Evolutionary conservation across 35 echinoderm and acorn worm genomes (phyloP).

Genomic region (Ophiothrix spiculata): DNA sequence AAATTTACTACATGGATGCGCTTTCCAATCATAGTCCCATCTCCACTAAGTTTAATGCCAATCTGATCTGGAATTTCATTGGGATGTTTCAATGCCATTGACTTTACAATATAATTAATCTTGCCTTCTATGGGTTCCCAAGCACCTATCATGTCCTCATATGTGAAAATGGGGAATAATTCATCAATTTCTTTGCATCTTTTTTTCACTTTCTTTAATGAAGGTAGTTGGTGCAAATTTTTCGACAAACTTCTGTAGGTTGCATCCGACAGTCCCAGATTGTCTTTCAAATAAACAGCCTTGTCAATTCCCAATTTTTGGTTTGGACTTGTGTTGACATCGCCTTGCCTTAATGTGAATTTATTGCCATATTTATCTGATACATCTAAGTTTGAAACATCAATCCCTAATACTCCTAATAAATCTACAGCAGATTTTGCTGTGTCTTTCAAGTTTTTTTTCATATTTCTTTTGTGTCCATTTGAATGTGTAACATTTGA

Average conservation of each 20-base stretch:
- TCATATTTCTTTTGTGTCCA: neutral
- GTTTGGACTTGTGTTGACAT: neutral
- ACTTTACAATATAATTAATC: neutral
- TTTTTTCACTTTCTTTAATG: neutral
- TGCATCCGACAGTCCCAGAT: neutral
- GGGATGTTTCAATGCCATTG: neutral
- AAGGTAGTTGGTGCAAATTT: neutral
- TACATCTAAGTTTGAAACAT: neutral
- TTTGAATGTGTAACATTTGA: neutral
- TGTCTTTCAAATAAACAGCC: slow-evolving; percentile 7
- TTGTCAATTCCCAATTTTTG: neutral
- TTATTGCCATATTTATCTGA: slow-evolving; percentile 10
- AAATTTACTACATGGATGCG: slow-evolving; percentile 18
- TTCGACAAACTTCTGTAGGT: neutral
- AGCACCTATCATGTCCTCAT: slow-evolving; percentile 5
- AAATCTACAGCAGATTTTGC: neutral
- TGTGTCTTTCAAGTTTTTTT: neutral
- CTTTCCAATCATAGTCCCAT: slow-evolving; percentile 3
- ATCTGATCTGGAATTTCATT: neutral
- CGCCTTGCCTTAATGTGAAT: neutral
- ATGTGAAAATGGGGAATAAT: neutral
- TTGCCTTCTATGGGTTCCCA: slow-evolving; percentile 3
- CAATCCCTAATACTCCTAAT: neutral
- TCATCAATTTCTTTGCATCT: neutral
- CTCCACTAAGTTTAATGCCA: slow-evolving; percentile 18